These are phyloP conservation scores for Pelobates cultripes DNA, from an alignment of 2,797 vertebrate species.

Conservation along the genomic window DNA sequence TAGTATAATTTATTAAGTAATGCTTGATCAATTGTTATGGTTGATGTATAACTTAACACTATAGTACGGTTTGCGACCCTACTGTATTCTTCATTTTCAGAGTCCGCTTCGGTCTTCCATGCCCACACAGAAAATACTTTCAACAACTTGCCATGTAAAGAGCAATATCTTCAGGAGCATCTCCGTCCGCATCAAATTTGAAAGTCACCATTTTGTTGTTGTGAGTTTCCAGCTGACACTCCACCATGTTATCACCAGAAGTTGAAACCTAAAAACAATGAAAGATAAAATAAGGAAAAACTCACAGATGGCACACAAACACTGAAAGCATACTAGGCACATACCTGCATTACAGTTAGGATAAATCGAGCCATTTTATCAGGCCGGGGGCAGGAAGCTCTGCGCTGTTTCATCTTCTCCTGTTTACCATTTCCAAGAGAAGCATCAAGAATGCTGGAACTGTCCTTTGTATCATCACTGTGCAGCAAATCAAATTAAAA, in stretches of 20 bases:
- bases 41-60: no score
- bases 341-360: constrained; percentile 88
- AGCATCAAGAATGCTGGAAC: constrained; percentile 49
- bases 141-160: constrained; percentile 84
- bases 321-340: constrained; percentile 1
- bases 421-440: constrained; percentile 77
- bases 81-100: no score
- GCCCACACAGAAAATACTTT: no score
- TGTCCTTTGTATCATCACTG: constrained; percentile 16
- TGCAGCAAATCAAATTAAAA: neutral
- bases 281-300: constrained; percentile 1
- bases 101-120: no score
- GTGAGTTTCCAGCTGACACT: constrained; percentile 94
- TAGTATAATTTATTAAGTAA: no score
- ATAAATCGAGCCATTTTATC: constrained; percentile 88
- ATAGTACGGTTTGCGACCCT: no score
- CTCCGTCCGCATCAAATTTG: constrained; percentile 93
- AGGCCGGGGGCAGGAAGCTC: constrained; percentile 78
- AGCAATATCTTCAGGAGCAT: constrained; percentile 91
- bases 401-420: constrained; percentile 84
- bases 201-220: constrained; percentile 97
- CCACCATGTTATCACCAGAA: constrained; percentile 92
- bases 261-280: constrained; percentile 78
- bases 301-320: neutral
- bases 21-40: no score